Percentiles rank a stretch among this genome's conserved stretches.
Conservation (phyloP, 1,140 invertebrate species). For the Tetragnatha versicolor region DNA sequence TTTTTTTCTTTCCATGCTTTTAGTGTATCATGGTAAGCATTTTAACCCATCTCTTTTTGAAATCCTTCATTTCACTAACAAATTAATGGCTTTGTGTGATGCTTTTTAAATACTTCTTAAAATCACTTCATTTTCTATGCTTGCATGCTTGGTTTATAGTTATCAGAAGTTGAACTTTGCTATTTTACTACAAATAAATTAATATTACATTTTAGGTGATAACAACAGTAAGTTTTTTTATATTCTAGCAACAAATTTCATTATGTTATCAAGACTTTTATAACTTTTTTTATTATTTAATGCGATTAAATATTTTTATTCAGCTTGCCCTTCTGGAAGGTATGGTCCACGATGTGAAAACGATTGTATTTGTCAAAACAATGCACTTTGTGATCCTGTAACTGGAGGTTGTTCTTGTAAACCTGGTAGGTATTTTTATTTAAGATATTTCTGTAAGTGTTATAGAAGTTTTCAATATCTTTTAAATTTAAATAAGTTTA, state of each 20-base stretch:
- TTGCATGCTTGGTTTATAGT: too few species aligned
- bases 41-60: not conserved
- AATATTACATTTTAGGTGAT: too few species aligned
- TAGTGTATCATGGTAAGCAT: slow-evolving; percentile 44
- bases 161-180: too few species aligned
- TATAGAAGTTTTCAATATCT: too few species aligned
- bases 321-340: slow-evolving; percentile 76
- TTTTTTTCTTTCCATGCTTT: slow-evolving; percentile 37
- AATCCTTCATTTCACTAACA: not conserved
- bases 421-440: too few species aligned
- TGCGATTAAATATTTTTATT: not conserved
- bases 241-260: not conserved
- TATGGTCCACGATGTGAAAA: slow-evolving; percentile 77
- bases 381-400: slow-evolving; percentile 77
- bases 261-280: not conserved
- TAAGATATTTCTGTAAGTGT: too few species aligned
- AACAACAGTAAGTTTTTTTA: too few species aligned
- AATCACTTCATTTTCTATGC: too few species aligned
- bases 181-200: too few species aligned
- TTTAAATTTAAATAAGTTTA: too few species aligned
- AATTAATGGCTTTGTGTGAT: too few species aligned
- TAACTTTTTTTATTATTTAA: not conserved
- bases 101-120: too few species aligned
- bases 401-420: slow-evolving; percentile 66
- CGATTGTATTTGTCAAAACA: slow-evolving; percentile 77